Conservation (phyloP, 2,797 vertebrate species). For the Thunnus albacares region DNA sequence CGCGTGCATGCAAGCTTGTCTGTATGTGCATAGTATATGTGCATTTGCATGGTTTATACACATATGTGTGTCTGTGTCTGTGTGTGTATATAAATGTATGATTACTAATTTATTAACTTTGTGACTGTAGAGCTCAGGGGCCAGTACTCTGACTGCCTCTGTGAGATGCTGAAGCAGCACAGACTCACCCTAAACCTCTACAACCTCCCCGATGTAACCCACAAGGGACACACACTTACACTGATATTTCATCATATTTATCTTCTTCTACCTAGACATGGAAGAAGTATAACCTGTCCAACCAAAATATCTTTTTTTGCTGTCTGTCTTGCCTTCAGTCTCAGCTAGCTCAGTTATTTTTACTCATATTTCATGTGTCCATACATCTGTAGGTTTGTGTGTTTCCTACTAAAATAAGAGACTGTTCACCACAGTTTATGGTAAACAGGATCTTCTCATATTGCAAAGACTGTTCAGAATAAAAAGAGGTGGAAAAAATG, state of each 20-base stretch:
- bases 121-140: not conserved
- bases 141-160: not conserved
- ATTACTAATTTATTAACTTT: constrained; percentile 41
- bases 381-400: not conserved
- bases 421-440: not conserved
- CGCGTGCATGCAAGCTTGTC: not conserved
- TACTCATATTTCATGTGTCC: constrained; percentile 5
- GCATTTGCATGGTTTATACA: not conserved
- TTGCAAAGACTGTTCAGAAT: not conserved
- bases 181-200: constrained; percentile 2
- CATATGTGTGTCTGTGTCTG: constrained; percentile 9
- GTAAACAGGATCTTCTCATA: constrained; percentile 12
- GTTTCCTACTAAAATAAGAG: not conserved
- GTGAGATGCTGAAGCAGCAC: constrained; percentile 20
- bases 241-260: constrained; percentile 53
- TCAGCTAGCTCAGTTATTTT: not conserved
- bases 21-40: not conserved
- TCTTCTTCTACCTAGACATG: constrained; percentile 2
- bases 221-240: constrained; percentile 1
- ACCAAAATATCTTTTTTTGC: not conserved
- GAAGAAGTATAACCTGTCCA: not conserved
- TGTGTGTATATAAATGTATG: constrained; percentile 34
- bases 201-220: constrained; percentile 15
- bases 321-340: not conserved
- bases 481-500: constrained; percentile 1